phyloP scores from a whole-genome alignment of 2,888 invertebrate genomes.

The Diloba caeruleocephala region DNA sequence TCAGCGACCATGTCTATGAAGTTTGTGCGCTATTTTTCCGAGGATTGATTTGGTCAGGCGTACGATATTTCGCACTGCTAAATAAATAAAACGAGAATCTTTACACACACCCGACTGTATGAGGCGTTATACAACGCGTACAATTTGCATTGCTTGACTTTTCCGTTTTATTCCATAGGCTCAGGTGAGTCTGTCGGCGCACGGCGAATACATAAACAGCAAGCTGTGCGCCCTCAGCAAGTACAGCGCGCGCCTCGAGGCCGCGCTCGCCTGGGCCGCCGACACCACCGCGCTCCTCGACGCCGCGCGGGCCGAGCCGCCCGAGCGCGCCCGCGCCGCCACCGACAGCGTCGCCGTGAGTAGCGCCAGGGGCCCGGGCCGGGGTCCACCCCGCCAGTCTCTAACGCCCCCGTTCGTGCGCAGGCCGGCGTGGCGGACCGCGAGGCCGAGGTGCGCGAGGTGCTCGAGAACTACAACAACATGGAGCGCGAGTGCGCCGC shows the following conservation, averaged over 20 bases:
- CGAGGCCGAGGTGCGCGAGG: conserved; percentile 90
- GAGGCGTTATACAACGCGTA: too few relatives aligned
- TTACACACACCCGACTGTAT: too few relatives aligned
- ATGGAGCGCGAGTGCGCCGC: conserved; percentile 86
- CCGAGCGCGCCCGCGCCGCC: neutral
- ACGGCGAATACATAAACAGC: conserved; percentile 87
- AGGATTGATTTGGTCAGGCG: too few relatives aligned
- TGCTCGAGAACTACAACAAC: conserved; percentile 90
- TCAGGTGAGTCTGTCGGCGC: conserved; percentile 79
- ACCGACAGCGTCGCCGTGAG: conserved; percentile 38
- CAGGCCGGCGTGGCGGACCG: conserved; percentile 86
- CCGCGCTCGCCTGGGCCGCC: conserved; percentile 66
- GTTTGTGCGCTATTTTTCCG: too few relatives aligned
- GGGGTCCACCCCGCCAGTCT: too few relatives aligned
- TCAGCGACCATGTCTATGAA: too few relatives aligned
- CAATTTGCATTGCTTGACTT: too few relatives aligned
- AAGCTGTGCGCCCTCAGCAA: conserved; percentile 89
- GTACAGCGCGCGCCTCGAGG: conserved; percentile 87
- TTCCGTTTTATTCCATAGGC: conserved; percentile 66
- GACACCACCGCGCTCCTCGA: conserved; percentile 30
- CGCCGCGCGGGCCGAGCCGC: conserved; percentile 18
- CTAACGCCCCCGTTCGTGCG: too few relatives aligned
- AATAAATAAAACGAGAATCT: too few relatives aligned
- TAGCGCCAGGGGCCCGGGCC: too few relatives aligned
- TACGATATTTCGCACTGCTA: too few relatives aligned